Percentiles rank a stretch among this genome's conserved stretches.
Conservation (phyloP, 2,797 vertebrate species). For the Apogon talboti region DNA sequence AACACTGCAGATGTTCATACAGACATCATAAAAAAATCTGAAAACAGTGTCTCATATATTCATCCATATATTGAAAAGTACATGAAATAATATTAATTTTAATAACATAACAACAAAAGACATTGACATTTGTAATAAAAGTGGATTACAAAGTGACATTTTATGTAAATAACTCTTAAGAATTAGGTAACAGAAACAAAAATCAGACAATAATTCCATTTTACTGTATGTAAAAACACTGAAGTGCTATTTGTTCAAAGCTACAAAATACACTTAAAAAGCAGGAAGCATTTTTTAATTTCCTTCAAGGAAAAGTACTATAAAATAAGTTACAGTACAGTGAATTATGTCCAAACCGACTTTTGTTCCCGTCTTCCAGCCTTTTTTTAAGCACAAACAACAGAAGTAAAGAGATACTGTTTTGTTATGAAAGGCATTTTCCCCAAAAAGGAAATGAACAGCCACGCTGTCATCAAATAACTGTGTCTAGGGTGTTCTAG, state of each 20-base stretch:
- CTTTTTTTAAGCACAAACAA: constrained; percentile 90
- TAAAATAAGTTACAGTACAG: constrained; percentile 99
- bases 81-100: constrained; percentile 88
- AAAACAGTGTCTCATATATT: constrained; percentile 85
- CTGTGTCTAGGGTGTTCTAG: constrained; percentile 69
- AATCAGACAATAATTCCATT: constrained; percentile 92
- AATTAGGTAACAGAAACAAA: constrained; percentile 94
- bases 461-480: constrained; percentile 85
- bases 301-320: constrained; percentile 99
- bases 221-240: constrained; percentile 94
- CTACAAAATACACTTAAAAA: constrained; percentile 96
- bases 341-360: constrained; percentile 96
- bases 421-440: constrained; percentile 88
- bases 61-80: constrained; percentile 88
- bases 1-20: constrained; percentile 87
- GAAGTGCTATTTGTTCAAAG: constrained; percentile 95
- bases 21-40: constrained; percentile 86
- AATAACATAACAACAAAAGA: constrained; percentile 83
- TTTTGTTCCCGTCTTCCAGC: constrained; percentile 98
- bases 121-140: constrained; percentile 86
- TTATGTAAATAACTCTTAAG: constrained; percentile 89
- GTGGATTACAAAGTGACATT: constrained; percentile 91
- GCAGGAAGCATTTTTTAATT: constrained; percentile 88
- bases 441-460: constrained; percentile 89
- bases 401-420: constrained; percentile 86